Evolutionary conservation across 1,140 invertebrate genomes (phyloP).

Genomic region (Orchestia grillus): DNA sequence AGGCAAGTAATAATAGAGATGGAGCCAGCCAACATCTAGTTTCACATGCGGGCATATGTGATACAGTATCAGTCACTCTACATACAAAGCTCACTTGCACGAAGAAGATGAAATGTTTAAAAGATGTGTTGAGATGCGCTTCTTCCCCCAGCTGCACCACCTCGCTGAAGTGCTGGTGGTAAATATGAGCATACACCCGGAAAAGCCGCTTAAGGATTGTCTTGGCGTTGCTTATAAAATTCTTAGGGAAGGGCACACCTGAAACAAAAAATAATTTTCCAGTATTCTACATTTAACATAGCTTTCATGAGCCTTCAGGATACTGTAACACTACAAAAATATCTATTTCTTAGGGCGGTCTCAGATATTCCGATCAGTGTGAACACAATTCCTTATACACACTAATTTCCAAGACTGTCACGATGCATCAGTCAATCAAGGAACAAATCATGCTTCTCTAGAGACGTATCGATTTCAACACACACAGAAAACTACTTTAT

Average conservation of each 20-base stretch:
- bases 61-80: no score
- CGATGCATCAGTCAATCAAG: no score
- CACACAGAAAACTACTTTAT: no score
- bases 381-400: not conserved
- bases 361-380: not conserved
- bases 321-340: not conserved
- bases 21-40: no score
- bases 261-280: constrained; percentile 55
- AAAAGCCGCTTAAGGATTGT: constrained; percentile 98
- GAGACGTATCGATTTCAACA: no score
- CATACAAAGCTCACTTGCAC: constrained; percentile 70
- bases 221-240: constrained; percentile 96
- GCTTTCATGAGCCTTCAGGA: not conserved
- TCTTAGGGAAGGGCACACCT: constrained; percentile 98
- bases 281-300: not conserved
- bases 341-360: no score
- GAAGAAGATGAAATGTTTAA: constrained; percentile 99
- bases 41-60: no score
- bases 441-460: no score
- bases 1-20: no score
- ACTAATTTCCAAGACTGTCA: not conserved
- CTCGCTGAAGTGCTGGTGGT: constrained; percentile 98
- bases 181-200: constrained; percentile 99
- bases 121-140: constrained; percentile 99
- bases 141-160: constrained; percentile 98